Percentiles rank a stretch among this genome's conserved stretches.
phyloP scores from a whole-genome alignment of 2,888 invertebrate species.

The Dicyrtoma fusca region DNA sequence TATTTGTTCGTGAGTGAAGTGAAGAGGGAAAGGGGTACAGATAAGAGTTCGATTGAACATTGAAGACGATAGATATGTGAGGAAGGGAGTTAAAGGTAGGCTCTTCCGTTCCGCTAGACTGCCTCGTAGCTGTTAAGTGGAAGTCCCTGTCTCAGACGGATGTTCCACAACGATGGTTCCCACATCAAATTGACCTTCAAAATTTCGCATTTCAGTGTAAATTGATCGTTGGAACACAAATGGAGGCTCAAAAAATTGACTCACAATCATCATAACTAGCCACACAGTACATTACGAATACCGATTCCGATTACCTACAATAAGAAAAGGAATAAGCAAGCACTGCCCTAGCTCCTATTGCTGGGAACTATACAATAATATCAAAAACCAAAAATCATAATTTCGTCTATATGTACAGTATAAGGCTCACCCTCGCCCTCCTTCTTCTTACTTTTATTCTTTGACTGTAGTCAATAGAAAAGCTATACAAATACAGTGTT shows the following conservation, averaged over 20 bases:
- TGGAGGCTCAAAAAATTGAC: not conserved
- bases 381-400: too few relatives aligned
- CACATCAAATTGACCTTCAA: conserved; percentile 40
- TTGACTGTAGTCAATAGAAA: too few relatives aligned
- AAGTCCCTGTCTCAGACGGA: conserved; percentile 35
- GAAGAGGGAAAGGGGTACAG: not conserved
- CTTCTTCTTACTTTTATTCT: too few relatives aligned
- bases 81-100: not conserved
- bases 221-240: conserved; percentile 30
- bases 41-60: conserved; percentile 3
- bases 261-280: not conserved
- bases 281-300: too few relatives aligned
- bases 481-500: conserved; percentile 7
- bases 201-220: conserved; percentile 44
- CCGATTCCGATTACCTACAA: too few relatives aligned
- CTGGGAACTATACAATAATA: too few relatives aligned
- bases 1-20: not conserved
- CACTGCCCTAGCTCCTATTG: too few relatives aligned
- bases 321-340: too few relatives aligned
- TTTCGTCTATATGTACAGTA: too few relatives aligned
- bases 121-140: conserved; percentile 25
- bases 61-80: not conserved
- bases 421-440: too few relatives aligned
- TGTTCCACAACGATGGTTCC: conserved; percentile 35
- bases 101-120: conserved; percentile 16